Base-by-base conservation (phyloP, 2,113 vertebrate genomes). In the Rhabdornis inornatus region DNA sequence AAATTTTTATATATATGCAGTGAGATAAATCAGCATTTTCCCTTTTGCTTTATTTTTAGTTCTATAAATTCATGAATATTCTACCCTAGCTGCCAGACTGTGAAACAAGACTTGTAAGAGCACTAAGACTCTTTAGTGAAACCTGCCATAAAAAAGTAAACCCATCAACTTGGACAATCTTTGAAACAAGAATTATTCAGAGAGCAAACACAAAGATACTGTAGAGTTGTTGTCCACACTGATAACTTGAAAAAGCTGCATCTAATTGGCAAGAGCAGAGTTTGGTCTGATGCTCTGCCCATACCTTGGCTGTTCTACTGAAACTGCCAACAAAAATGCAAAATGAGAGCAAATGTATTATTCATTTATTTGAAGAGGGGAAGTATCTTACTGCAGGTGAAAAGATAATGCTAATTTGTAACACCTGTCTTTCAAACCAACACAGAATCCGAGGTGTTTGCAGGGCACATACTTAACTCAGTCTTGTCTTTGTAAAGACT, bases 381-480 rank as follows among this genome's bases (percentile, higher is more conserved):
- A 14, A 84, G 2, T 22, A 63, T 13, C 60, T 82, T 68, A 33
- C 15, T 2, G 1, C 9, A 94, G 49, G 72, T 65, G 82, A 80
- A 91, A 64, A 89, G 17, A n/a, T 40, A 83, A 69, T 4, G 31
- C 2, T 80, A 14, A 60, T 40, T 72, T 66, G 21, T 84, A 52
- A 52, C 27, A 52, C 25, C 15, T 17, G 50, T 28, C 50, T 52
- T 52, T 52, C 27, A 52, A 52, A 28, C 50, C 50, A 28, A 52
- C 27, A 52, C 27, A 91, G 21, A 61, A 70, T 15, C n/a, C 0
- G 0, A 60, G 15, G 11, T 35, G 52, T 64, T 79, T 5, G 15
- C 27, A 89, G 0, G 1, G 40, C 23, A 71, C 0, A 0, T 23
- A 44, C 13, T 92, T 45, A 59, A 44, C 17, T 82, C 52, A 68